phyloP scores from a whole-genome alignment of 2,113 vertebrate species.

The Hippocampus comes region DNA sequence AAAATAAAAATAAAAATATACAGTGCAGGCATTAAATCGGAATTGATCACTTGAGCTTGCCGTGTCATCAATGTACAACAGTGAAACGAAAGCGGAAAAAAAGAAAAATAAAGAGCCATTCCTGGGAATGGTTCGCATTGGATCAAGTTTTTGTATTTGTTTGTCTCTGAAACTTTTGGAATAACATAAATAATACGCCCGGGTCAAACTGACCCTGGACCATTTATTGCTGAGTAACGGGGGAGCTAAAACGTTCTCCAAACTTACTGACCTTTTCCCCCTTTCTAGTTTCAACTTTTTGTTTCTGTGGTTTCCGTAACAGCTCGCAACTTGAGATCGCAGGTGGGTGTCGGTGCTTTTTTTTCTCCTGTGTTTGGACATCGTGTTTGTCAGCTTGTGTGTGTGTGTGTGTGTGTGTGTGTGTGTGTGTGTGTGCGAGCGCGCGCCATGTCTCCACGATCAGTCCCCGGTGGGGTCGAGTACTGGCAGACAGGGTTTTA shows the following conservation, averaged over 20 bases:
- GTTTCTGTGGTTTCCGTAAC: constrained; percentile 54
- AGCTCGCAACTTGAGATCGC: constrained; percentile 55
- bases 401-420: constrained; percentile 44
- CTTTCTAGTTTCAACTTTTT: constrained; percentile 41
- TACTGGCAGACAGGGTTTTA: constrained; percentile 68
- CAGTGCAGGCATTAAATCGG: too few relatives aligned
- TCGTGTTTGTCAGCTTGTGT: constrained; percentile 39
- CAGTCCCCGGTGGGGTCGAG: constrained; percentile 61
- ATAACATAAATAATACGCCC: background rate
- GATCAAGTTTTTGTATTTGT: background rate
- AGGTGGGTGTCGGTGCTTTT: constrained; percentile 66
- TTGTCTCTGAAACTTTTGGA: background rate
- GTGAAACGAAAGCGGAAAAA: too few relatives aligned
- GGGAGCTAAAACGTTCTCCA: background rate
- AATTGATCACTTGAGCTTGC: too few relatives aligned
- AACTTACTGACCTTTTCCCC: constrained; percentile 50
- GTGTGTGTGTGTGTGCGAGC: constrained; percentile 17
- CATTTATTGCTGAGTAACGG: background rate
- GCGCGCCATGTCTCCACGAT: constrained; percentile 63
- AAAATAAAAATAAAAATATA: too few relatives aligned
- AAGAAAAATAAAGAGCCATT: background rate
- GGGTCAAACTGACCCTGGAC: background rate
- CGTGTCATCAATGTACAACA: too few relatives aligned
- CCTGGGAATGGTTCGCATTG: background rate
- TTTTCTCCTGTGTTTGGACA: constrained; percentile 62